Evolutionary conservation across 2,797 vertebrate genomes (phyloP).

Genomic region (Danio aesculapii): DNA sequence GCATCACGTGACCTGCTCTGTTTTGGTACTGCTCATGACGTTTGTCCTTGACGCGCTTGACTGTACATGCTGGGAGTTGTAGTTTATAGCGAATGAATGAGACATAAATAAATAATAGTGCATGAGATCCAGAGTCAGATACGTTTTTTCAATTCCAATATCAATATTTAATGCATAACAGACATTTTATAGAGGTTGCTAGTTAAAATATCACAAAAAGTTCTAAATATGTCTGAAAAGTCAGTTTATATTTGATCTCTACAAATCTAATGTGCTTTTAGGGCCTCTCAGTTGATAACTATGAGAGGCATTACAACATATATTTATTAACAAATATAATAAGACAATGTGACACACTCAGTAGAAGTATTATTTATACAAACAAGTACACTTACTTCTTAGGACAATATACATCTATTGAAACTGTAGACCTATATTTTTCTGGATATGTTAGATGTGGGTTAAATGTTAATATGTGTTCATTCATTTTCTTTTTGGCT

Average conservation of each 20-base stretch:
- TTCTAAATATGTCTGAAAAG: background rate
- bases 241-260: background rate
- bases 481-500: too few species aligned
- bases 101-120: background rate
- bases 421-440: too few species aligned
- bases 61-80: constrained; percentile 64
- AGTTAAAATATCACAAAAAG: background rate
- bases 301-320: background rate
- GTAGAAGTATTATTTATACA: too few species aligned
- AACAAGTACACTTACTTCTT: too few species aligned
- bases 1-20: constrained; percentile 60
- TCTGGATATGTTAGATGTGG: too few species aligned
- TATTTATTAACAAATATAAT: background rate
- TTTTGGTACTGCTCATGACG: background rate
- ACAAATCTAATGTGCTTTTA: background rate
- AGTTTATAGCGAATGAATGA: constrained; percentile 45
- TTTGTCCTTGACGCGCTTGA: background rate
- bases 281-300: background rate
- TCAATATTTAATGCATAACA: background rate
- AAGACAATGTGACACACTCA: background rate
- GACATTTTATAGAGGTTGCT: background rate
- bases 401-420: too few species aligned
- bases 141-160: background rate
- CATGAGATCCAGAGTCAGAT: too few species aligned
- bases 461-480: too few species aligned